Evolutionary conservation across 1,140 invertebrate species (phyloP).

Genomic region (Trachymyrmex cornetzi): DNA sequence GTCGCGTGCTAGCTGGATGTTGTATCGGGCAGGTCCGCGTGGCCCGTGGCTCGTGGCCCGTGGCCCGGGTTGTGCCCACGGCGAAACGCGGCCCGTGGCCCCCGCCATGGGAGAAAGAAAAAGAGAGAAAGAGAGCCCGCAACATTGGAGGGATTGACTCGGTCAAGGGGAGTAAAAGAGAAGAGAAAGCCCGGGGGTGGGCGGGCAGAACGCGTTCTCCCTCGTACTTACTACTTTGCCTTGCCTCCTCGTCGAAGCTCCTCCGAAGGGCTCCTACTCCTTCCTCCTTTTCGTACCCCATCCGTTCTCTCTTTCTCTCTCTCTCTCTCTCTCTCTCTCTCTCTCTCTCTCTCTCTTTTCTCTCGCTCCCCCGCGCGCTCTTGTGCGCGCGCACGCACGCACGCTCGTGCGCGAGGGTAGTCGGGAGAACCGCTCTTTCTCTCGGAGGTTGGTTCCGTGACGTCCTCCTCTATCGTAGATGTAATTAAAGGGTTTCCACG

Average conservation of each 20-base stretch:
- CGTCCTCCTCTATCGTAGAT: conserved; percentile 28
- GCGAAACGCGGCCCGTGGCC: conserved; percentile 35
- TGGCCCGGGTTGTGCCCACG: conserved; percentile 58
- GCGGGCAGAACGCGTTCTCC: conserved; percentile 52
- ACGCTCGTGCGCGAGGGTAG: conserved; percentile 34
- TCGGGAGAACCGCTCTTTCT: conserved; percentile 7
- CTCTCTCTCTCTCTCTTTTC: neutral
- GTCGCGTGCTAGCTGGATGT: conserved; percentile 75
- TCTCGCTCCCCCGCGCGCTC: neutral
- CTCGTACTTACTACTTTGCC: neutral
- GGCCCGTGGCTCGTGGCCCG: conserved; percentile 64
- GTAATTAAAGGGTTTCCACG: conserved; percentile 47
- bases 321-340: neutral
- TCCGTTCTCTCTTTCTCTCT: neutral
- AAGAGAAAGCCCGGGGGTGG: conserved; percentile 27
- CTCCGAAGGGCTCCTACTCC: conserved; percentile 30
- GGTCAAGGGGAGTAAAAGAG: neutral
- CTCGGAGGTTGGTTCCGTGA: conserved; percentile 39
- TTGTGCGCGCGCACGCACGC: conserved; percentile 9
- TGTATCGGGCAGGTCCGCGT: conserved; percentile 62
- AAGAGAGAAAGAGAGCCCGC: neutral
- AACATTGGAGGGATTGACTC: conserved; percentile 41
- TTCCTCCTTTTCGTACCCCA: neutral
- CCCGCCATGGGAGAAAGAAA: conserved; percentile 24
- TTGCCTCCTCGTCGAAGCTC: neutral